A percentile compares a stretch with the other conserved stretches of the same genome.
Evolutionary conservation across 2,797 vertebrate genomes (phyloP).

Genomic region (Danionella dracula): DNA sequence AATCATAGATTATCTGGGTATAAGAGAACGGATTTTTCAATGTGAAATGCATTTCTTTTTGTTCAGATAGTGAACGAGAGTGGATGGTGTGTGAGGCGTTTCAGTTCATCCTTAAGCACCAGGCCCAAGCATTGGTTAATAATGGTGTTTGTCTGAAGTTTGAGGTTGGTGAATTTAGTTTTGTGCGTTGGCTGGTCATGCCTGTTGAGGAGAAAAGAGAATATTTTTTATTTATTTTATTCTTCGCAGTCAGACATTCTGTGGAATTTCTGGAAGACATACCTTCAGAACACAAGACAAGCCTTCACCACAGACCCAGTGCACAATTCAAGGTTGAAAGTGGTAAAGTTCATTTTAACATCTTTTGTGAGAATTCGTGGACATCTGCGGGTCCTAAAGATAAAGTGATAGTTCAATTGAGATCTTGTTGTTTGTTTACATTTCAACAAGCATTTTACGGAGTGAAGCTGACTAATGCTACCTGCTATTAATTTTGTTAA

Average conservation of each 20-base stretch:
- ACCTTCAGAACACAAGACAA: constrained; percentile 80
- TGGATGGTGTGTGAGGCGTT: constrained; percentile 90
- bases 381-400: too few relatives aligned
- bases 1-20: too few relatives aligned
- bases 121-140: constrained; percentile 78
- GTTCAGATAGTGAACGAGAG: constrained; percentile 64
- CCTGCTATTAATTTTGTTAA: too few relatives aligned
- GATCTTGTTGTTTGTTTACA: too few relatives aligned
- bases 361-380: background rate
- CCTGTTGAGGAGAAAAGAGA: background rate
- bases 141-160: constrained; percentile 75
- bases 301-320: constrained; percentile 68
- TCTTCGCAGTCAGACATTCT: constrained; percentile 74
- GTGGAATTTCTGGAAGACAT: constrained; percentile 80
- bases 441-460: too few relatives aligned
- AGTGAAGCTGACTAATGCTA: too few relatives aligned
- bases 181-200: background rate
- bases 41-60: background rate
- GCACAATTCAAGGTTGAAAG: background rate
- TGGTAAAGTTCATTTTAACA: constrained; percentile 45
- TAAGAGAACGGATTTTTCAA: too few relatives aligned
- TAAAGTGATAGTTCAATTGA: too few relatives aligned
- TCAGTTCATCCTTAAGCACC: constrained; percentile 82
- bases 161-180: constrained; percentile 63
- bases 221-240: background rate